Evolutionary conservation across 1,140 invertebrate species (phyloP).

Genomic region (Magallana gigas): DNA sequence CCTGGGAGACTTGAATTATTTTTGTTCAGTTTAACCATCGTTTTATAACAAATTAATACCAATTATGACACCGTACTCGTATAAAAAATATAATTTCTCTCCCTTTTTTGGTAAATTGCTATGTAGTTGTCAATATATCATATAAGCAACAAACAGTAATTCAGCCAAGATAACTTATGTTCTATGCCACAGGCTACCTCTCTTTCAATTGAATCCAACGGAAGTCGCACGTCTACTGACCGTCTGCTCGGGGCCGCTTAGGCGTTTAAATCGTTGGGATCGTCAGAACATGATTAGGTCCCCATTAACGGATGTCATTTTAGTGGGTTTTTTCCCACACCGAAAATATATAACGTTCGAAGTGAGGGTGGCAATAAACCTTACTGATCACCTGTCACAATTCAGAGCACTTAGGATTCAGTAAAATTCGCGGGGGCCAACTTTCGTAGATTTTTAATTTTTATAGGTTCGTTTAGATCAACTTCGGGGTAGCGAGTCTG

Average conservation of each 20-base stretch:
- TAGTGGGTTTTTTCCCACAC: not conserved
- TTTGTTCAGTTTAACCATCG: too few species aligned
- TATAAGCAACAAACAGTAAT: not conserved
- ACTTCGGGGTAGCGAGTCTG: too few species aligned
- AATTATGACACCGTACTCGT: too few species aligned
- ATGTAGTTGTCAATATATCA: not conserved
- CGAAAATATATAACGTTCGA: too few species aligned
- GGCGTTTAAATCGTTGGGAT: not conserved
- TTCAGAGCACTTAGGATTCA: too few species aligned
- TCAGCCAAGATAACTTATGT: not conserved
- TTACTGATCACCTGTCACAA: too few species aligned
- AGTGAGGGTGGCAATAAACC: too few species aligned
- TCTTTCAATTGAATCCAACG: not conserved
- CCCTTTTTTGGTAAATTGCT: not conserved
- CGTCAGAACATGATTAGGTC: not conserved
- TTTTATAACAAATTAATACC: too few species aligned
- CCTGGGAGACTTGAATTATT: too few species aligned
- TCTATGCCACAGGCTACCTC: not conserved
- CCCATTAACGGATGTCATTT: not conserved
- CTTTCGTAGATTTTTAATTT: too few species aligned
- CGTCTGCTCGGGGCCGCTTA: not conserved
- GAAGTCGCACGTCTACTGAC: conserved; percentile 17
- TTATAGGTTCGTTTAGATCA: too few species aligned
- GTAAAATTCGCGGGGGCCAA: too few species aligned
- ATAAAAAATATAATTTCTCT: not conserved